Conservation (phyloP, 2,797 vertebrate species). For the Salarias fasciatus region DNA sequence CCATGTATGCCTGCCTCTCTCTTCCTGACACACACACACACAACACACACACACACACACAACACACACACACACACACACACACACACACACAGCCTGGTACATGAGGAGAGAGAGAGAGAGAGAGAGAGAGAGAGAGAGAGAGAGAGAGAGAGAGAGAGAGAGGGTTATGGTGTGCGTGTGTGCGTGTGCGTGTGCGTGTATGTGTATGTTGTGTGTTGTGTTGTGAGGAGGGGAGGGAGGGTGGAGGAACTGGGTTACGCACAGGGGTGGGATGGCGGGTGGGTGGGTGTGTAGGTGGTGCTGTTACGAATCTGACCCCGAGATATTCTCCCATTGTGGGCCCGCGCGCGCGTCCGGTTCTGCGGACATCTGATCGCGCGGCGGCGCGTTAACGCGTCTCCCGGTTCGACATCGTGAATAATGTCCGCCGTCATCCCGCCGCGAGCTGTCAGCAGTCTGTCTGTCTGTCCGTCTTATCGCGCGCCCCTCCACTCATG, state of each 20-base stretch:
- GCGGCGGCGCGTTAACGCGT: slow-evolving; percentile 89
- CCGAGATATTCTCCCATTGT: slow-evolving; percentile 63
- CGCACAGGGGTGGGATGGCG: background rate
- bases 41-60: too few species aligned
- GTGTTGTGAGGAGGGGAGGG: too few species aligned
- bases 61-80: too few species aligned
- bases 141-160: background rate
- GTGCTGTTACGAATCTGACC: slow-evolving; percentile 61
- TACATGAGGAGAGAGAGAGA: slow-evolving; percentile 34
- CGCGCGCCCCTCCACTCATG: slow-evolving; percentile 84
- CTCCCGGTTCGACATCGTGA: slow-evolving; percentile 89
- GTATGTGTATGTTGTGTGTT: too few species aligned
- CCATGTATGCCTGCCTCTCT: slow-evolving; percentile 19
- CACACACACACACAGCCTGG: slow-evolving; percentile 52
- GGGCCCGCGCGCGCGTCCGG: slow-evolving; percentile 87
- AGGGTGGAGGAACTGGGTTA: too few species aligned
- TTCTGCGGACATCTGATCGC: slow-evolving; percentile 86
- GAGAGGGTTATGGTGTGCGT: slow-evolving; percentile 11
- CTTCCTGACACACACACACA: background rate
- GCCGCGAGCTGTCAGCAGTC: slow-evolving; percentile 87
- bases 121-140: background rate
- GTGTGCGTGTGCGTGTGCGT: background rate
- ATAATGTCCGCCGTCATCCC: slow-evolving; percentile 90
- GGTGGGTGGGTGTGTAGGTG: background rate
- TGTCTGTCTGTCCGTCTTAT: slow-evolving; percentile 78